Base-by-base conservation (phyloP, 2,888 invertebrate species). In the Desoria tigrina region DNA sequence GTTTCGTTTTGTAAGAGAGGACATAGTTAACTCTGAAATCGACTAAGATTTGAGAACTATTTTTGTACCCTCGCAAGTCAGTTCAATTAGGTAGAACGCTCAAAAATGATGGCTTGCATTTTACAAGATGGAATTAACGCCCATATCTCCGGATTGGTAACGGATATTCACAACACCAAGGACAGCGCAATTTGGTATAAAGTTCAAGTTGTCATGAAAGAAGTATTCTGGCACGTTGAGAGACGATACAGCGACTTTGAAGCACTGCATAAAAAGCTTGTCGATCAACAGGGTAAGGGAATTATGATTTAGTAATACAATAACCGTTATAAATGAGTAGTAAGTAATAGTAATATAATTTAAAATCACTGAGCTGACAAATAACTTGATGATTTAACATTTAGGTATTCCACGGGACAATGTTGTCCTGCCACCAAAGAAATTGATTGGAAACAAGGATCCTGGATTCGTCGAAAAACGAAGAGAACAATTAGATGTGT, bases 181-280 rank as follows among this genome's bases (percentile, higher is more conserved):
- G 74, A 74, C 51, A 72, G 69, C 56, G 73, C 73, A 23, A 74
- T 76, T 57, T 73, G 73, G 73, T 76, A 76, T 65, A 74, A 73
- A 66, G 65, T 76, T 14, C 74, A 74, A 65, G 73, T 74, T 21
- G 73, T 72, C 55, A 59, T 72, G 14, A 65, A 69, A 53, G 82
- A 85, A 67, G 84, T 89, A 66, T 84, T 85, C 67, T 97, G 96
- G 97, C 86, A 84, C 72, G 88, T 95, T 9, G 86, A 86, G 77
- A 90, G 90, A 80, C 86, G 96, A 74, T 97, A 94, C 82, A 92
- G 87, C 79, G 93, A 95, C 77, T 97, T 96, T 81, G 88, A 87
- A 72, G 90, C 92, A 63, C 84, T 96, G 16, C 92, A 96, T 80
- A 90, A 91, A 60, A 87, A 87, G 78, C 83, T 95, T n/a, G 88